A percentile compares a stretch with the other conserved stretches of the same genome.
Evolutionary conservation across 2,113 vertebrate genomes (phyloP).

Genomic region (Ursus arctos): DNA sequence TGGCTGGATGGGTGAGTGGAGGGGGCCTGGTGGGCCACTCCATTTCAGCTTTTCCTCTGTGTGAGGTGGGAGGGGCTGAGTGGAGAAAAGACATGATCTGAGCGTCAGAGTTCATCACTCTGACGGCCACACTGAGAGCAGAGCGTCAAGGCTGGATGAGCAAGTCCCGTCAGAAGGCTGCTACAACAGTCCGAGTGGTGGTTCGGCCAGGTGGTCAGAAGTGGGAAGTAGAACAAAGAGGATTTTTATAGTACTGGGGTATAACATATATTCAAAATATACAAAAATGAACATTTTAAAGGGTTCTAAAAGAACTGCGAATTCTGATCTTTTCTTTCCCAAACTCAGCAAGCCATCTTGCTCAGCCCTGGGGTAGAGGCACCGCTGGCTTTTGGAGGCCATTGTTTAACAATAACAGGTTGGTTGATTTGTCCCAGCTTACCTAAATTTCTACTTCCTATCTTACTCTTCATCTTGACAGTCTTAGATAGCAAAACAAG

Average conservation of each 20-base stretch:
- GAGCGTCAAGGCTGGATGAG: not conserved
- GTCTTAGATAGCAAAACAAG: not conserved
- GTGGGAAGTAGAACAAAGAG: not conserved
- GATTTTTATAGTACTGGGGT: not conserved
- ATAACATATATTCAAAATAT: not conserved
- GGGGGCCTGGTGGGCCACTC: not conserved
- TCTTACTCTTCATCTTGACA: not conserved
- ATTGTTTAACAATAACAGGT: not conserved
- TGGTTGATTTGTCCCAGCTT: not conserved
- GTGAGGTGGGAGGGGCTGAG: not conserved
- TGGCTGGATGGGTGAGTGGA: not conserved
- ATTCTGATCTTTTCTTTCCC: conserved; percentile 5
- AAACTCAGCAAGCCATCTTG: not conserved
- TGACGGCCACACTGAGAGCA: not conserved
- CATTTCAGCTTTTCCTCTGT: not conserved
- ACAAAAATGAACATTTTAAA: not conserved
- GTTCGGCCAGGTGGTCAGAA: not conserved
- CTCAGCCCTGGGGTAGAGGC: not conserved
- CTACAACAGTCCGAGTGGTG: not conserved
- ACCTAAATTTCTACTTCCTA: not conserved
- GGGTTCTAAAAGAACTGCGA: not conserved
- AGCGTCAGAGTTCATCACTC: not conserved
- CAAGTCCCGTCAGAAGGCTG: not conserved
- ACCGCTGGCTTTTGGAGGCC: not conserved
- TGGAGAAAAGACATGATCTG: rapidly evolving